Evolutionary conservation across 2,888 invertebrate genomes (phyloP), one percentile per base, ranked within the genome.

Genomic region (Chrysolina americana): DNA sequence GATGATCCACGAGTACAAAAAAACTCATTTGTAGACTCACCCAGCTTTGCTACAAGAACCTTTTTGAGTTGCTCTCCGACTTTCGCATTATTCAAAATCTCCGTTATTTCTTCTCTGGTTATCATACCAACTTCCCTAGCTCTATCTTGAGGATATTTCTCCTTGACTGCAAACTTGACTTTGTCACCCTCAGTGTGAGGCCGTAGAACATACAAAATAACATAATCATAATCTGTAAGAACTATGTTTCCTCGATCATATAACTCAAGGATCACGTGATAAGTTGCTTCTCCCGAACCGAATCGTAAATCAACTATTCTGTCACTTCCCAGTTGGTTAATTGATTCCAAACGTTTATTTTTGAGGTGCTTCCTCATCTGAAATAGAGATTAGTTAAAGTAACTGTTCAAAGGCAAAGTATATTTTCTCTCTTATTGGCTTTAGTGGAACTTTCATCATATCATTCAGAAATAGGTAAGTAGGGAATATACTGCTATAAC

Each of bases 191-290:
- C 98, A 2, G 94, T 93, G 83, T 98, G 95, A 0, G 98, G 97
- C 50, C 98, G 90, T 2, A 99, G 89, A n/a, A 99, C 94, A 88
- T 98, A 96, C 11, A 99, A 90, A 83, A 98, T 99, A 0, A 91
- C 94, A 90, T 95, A 93, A 81, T 97, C 93, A 84, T 92, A 90
- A 89, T 99, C 99, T 0, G 98, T 97, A 5, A 99, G 90, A 70
- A 99, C 92, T 17, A 99, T 94, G 87, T 99, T 99, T 70, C 99
- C 98, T 82, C 96, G 90, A 88, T 99, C 99, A 84, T 98, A 99
- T 23, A 99, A 87, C 87, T 99, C 99, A 70, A 99, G 86, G 81
- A 99, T 95, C 0, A 99, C 90, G 87, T 99, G 99, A 88, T 98
- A 98, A 0, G 98, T 95, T 0, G 96, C 97, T 85, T 98, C 97